Percentiles rank a stretch among this genome's conserved stretches.
phyloP scores from a whole-genome alignment of 1,140 invertebrate species.

The Pararge aegeria region DNA sequence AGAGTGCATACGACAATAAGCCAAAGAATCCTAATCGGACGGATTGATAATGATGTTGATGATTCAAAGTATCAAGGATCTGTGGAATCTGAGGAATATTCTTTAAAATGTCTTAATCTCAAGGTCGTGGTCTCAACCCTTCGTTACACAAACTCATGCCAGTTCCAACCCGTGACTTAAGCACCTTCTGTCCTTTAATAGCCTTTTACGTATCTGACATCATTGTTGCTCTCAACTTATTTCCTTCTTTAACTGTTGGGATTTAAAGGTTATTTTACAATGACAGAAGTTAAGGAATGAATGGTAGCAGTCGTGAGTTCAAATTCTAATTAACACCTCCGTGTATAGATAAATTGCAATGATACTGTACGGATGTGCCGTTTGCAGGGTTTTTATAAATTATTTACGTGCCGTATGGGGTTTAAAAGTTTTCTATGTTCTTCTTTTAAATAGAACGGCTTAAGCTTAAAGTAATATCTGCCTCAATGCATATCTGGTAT shows the following conservation, averaged over 20 bases:
- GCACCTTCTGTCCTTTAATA: constrained; percentile 60
- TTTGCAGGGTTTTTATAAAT: constrained; percentile 43
- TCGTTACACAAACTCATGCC: constrained; percentile 62
- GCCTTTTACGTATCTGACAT: constrained; percentile 63
- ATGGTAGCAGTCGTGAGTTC: constrained; percentile 70
- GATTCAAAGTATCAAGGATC: too few relatives aligned
- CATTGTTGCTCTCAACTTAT: constrained; percentile 12
- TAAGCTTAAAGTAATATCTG: too few relatives aligned
- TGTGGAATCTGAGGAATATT: constrained; percentile 5
- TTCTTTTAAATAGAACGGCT: neutral
- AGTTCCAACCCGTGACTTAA: constrained; percentile 64
- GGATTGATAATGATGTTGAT: too few relatives aligned
- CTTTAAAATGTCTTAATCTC: constrained; percentile 53
- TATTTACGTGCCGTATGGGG: constrained; percentile 25
- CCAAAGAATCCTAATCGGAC: too few relatives aligned
- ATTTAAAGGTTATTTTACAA: constrained; percentile 33
- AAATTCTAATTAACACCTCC: constrained; percentile 72
- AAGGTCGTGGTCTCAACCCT: constrained; percentile 46
- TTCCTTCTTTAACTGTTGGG: constrained; percentile 18
- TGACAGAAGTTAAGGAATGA: constrained; percentile 32
- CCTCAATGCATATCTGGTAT: too few relatives aligned
- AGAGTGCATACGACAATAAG: too few relatives aligned
- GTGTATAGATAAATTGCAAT: constrained; percentile 68
- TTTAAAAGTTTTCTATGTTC: constrained; percentile 5
- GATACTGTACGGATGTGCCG: constrained; percentile 54